phyloP scores from a whole-genome alignment of 2,797 vertebrate genomes.

The Anolis apletophallus region DNA sequence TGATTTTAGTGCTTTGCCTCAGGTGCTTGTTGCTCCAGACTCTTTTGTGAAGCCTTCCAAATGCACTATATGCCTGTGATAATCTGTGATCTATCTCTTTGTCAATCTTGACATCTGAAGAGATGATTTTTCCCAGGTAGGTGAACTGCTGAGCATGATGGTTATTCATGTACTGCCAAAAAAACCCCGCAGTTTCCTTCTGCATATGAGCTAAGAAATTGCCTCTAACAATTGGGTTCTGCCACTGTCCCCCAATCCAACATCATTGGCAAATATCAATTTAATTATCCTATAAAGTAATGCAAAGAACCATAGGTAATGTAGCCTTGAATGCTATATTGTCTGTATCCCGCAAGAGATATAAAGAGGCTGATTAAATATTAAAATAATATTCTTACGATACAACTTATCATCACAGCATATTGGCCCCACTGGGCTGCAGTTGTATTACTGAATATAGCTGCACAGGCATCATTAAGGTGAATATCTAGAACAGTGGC shows the following conservation, averaged over 20 bases:
- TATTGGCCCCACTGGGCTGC: conserved; percentile 17
- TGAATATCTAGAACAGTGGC: conserved; percentile 10
- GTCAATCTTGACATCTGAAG: too few relatives aligned
- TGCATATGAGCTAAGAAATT: background rate
- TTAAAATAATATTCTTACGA: conserved; percentile 25
- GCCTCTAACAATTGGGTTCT: background rate
- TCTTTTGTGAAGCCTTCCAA: too few relatives aligned
- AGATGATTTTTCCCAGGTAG: too few relatives aligned
- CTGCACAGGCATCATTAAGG: conserved; percentile 29
- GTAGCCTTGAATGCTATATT: background rate
- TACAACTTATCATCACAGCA: conserved; percentile 25
- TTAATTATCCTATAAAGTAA: background rate
- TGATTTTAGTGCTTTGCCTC: too few relatives aligned
- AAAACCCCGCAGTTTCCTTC: background rate
- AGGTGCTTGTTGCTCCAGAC: too few relatives aligned
- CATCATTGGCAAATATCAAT: background rate
- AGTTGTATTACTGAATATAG: background rate
- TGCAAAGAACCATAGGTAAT: background rate
- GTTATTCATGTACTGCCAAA: background rate
- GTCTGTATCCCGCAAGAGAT: background rate
- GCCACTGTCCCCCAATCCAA: background rate
- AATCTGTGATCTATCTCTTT: too few relatives aligned
- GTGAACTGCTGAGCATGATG: background rate
- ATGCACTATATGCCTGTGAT: too few relatives aligned
- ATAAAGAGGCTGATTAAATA: conserved; percentile 27